These are phyloP conservation scores for Noctua fimbriata DNA, from an alignment of 2,888 invertebrate genomes.

Conservation along the genomic window DNA sequence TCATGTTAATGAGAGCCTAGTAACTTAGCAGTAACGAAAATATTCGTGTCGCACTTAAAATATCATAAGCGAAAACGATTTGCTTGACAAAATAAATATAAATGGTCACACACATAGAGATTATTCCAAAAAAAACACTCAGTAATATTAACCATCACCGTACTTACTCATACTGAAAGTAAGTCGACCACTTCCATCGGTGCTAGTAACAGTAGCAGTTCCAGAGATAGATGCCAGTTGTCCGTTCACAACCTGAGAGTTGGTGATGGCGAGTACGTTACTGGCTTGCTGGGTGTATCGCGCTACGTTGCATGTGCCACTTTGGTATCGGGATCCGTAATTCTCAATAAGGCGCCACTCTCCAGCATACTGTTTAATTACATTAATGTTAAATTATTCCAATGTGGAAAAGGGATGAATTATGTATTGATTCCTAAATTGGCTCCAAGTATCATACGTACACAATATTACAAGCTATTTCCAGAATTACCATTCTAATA, in stretches of 20 bases:
- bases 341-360: slow-evolving; percentile 80
- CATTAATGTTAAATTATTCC: neutral
- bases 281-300: slow-evolving; percentile 68
- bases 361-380: slow-evolving; percentile 67
- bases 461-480: neutral
- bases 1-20: neutral
- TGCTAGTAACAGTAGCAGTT: slow-evolving; percentile 81
- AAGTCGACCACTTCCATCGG: slow-evolving; percentile 90
- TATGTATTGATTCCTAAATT: neutral
- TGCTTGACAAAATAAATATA: neutral
- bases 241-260: slow-evolving; percentile 77
- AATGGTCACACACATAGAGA: neutral
- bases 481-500: neutral
- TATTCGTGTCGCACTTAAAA: no score
- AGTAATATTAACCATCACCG: neutral
- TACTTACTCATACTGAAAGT: slow-evolving; percentile 89
- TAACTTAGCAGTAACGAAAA: neutral
- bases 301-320: slow-evolving; percentile 78
- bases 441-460: neutral
- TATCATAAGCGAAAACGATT: neutral
- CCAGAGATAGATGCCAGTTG: slow-evolving; percentile 73
- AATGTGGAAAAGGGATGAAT: neutral
- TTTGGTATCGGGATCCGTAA: slow-evolving; percentile 77
- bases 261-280: slow-evolving; percentile 72
- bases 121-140: neutral